These are phyloP conservation scores for Agrochola macilenta DNA, from an alignment of 2,888 invertebrate genomes.

Conservation along the genomic window DNA sequence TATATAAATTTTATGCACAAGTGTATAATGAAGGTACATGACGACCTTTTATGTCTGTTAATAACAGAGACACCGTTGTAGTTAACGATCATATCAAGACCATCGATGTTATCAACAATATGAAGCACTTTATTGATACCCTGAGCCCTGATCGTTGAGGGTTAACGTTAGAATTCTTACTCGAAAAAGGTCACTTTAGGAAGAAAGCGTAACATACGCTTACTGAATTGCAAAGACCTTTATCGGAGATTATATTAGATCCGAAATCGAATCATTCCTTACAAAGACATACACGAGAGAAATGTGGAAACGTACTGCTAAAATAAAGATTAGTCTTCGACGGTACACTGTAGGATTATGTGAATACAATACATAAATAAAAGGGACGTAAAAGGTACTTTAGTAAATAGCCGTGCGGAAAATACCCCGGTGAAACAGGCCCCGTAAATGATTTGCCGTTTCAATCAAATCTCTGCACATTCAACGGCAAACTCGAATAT, in stretches of 20 bases:
- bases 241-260: slow-evolving; percentile 67
- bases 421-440: slow-evolving; percentile 68
- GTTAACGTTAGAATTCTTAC: slow-evolving; percentile 43
- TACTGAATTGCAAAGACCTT: slow-evolving; percentile 66
- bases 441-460: slow-evolving; percentile 72
- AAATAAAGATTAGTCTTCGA: slow-evolving; percentile 61
- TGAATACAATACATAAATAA: slow-evolving; percentile 68
- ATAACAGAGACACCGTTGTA: slow-evolving; percentile 43
- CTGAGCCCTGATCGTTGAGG: slow-evolving; percentile 33
- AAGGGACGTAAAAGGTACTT: slow-evolving; percentile 65
- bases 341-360: slow-evolving; percentile 53
- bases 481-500: slow-evolving; percentile 62
- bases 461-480: slow-evolving; percentile 71
- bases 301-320: slow-evolving; percentile 51
- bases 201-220: slow-evolving; percentile 64
- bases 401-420: slow-evolving; percentile 69
- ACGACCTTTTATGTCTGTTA: slow-evolving; percentile 51
- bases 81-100: slow-evolving; percentile 49
- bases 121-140: slow-evolving; percentile 44
- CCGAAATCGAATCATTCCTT: slow-evolving; percentile 68
- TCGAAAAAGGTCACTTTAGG: slow-evolving; percentile 59
- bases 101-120: slow-evolving; percentile 47
- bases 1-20: slow-evolving; percentile 30
- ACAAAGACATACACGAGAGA: slow-evolving; percentile 59
- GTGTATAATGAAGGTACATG: slow-evolving; percentile 18